Conservation (phyloP, 2,888 invertebrate species). For the Andrena flavipes region DNA sequence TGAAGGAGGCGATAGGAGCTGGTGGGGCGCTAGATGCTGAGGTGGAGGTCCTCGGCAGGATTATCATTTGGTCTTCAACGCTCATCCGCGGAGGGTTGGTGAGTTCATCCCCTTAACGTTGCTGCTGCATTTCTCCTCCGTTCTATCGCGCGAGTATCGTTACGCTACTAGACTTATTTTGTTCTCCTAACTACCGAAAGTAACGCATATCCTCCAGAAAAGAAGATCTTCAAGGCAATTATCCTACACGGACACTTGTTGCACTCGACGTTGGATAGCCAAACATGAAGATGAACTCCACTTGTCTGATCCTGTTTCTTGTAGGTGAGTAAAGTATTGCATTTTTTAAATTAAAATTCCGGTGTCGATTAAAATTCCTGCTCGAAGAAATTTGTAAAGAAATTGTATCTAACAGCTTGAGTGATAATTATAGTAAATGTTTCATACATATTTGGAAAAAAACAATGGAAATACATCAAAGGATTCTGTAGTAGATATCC, state of each 20-base stretch:
- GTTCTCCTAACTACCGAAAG: no score
- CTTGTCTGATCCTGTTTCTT: slow-evolving; percentile 72
- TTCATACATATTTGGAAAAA: no score
- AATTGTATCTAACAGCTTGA: no score
- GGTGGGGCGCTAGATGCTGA: slow-evolving; percentile 69
- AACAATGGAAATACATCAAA: slow-evolving; percentile 2
- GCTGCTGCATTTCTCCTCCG: background rate
- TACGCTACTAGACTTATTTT: background rate
- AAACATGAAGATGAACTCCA: slow-evolving; percentile 66
- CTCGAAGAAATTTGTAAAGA: no score
- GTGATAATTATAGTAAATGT: no score
- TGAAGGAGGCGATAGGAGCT: slow-evolving; percentile 48
- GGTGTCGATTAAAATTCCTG: no score
- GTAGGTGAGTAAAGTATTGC: slow-evolving; percentile 66
- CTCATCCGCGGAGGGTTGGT: slow-evolving; percentile 70
- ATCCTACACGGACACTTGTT: background rate
- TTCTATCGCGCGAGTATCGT: background rate
- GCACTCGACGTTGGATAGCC: background rate
- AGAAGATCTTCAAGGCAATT: slow-evolving; percentile 3
- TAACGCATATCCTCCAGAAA: background rate
- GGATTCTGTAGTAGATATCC: slow-evolving; percentile 32
- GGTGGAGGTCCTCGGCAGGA: slow-evolving; percentile 62
- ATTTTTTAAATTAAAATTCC: background rate
- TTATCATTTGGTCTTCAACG: slow-evolving; percentile 72
- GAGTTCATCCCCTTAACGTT: slow-evolving; percentile 26